Evolutionary conservation across 2,797 vertebrate genomes (phyloP), one percentile per base, ranked within the genome.

Genomic region (Notolabrus celidotus): DNA sequence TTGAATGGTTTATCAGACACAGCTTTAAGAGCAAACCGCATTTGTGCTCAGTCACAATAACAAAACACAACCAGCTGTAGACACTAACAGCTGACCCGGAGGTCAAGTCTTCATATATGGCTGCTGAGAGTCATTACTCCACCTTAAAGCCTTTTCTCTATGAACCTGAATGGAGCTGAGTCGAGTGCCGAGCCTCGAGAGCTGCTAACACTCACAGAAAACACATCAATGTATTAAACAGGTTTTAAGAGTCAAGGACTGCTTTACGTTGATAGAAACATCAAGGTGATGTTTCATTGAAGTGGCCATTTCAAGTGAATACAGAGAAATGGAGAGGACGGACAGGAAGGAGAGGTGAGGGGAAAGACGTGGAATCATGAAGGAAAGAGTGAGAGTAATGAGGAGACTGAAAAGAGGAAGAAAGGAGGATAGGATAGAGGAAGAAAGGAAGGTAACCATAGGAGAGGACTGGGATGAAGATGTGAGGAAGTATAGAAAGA

Each of bases 251-350:
- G 80, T 74, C 49, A 17, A 77, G 62, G 53, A 53, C 54, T 20
- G 36, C 57, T 51, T 60, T 69, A 55, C 45, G 8, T 72, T 63
- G 61, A 69, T 43, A 81, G 49, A 71, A 74, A 81, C 77, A 64
- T 67, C 43, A 55, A 72, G 73, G 43, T 56, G 49, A 49, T 57
- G 71, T 68, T 79, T 84, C 76, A 62, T 62, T 65, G 77, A 82
- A 75, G 64, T 49, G 25, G 46, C 43, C 46, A 72, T 67, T 73
- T 62, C 60, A 72, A 69, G 45, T 66, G 61, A 79, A 67, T 43
- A 50, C 6, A 9, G 25, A 61, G 47, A 71, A 54, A 60, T 10
- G 45, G 45, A 72, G 52, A 64, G 36, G 42, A 56, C 3, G 10
- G 43, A 52, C 14, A 16, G 17, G 25, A 46, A 5, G 27, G 14